A percentile compares a stretch with the other conserved stretches of the same genome.
phyloP scores from a whole-genome alignment of 2,797 vertebrate genomes.

The Leptoclinus maculatus region DNA sequence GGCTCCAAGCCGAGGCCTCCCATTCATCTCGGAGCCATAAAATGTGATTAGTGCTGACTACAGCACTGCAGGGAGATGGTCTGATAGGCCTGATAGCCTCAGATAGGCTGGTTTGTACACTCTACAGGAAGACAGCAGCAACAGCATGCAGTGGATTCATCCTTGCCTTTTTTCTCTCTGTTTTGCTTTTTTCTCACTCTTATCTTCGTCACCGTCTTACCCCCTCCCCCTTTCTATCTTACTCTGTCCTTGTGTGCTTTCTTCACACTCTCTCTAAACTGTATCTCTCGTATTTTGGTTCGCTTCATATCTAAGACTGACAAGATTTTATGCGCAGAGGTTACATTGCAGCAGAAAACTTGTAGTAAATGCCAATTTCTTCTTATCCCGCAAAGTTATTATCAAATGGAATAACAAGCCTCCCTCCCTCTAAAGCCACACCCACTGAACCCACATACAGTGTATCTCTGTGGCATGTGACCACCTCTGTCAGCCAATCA shows the following conservation, averaged over 20 bases:
- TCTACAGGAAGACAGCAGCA: conserved; percentile 84
- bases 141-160: conserved; percentile 78
- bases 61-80: conserved; percentile 89
- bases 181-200: conserved; percentile 45
- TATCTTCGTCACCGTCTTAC: conserved; percentile 33
- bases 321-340: conserved; percentile 42
- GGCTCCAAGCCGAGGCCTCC: conserved; percentile 89
- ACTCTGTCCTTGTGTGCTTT: conserved; percentile 60
- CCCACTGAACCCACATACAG: conserved; percentile 55
- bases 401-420: conserved; percentile 65
- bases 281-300: conserved; percentile 38
- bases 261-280: conserved; percentile 29
- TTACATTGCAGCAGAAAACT: conserved; percentile 40
- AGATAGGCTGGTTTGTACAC: conserved; percentile 80
- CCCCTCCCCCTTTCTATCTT: conserved; percentile 50
- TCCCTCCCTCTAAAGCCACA: conserved; percentile 35
- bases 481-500: conserved; percentile 72
- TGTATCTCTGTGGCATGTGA: conserved; percentile 82
- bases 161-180: conserved; percentile 55
- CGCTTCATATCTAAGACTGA: conserved; percentile 36
- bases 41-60: conserved; percentile 95
- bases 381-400: conserved; percentile 59
- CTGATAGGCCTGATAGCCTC: conserved; percentile 85
- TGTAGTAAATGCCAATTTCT: conserved; percentile 35
- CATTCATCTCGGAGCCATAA: conserved; percentile 94